Base-by-base conservation (phyloP, 2,888 invertebrate genomes). In the Chymomyza caudatula region DNA sequence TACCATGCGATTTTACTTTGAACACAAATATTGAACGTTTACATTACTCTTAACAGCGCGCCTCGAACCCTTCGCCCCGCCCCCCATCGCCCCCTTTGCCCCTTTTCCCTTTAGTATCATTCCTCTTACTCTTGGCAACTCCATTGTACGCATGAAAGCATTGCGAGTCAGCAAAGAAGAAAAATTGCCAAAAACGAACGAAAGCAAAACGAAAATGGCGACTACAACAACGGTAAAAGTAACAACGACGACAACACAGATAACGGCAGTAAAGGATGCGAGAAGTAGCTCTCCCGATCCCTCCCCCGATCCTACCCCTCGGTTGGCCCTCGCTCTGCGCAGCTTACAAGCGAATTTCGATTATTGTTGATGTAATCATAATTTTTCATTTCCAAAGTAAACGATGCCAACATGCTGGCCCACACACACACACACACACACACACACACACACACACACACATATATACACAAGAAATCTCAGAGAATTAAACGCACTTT, bases 361-460 rank as follows among this genome's bases (percentile, higher is more conserved):
- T 82, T 82, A 81, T 83, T 82, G 86, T 82, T 85, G 81, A 85
- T 82, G 81, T 82, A 82, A 82, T 82, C 81, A 82, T 82, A 82
- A 82, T 82, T 82, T 82, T 86, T 85, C 86, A 82, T 86, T 82
- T 80, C 84, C 81, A 86, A 84, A 85, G 78, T 82, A 84, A 86
- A 85, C 84, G 86, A 84, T 80, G 72, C 62, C 63, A 49, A 23
- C 67, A 52, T 52, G 59, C 63, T 49, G 29, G 37, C 53, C 57
- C 53, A 44, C 59, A 23, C 52, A 11, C 43, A 42, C 22, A 15
- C 5, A 54, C 13, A 52, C 42, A 4, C 8, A 6, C 29, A 20
- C 5, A 4, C 42, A 47, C 29, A 23, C 17, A 20, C 17, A 49
- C 59, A 63, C 15, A 17, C 47, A 47, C 47, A 17, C 15, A 47